These are phyloP conservation scores for Nomada fabriciana DNA, from an alignment of 2,888 invertebrate species.

Conservation along the genomic window DNA sequence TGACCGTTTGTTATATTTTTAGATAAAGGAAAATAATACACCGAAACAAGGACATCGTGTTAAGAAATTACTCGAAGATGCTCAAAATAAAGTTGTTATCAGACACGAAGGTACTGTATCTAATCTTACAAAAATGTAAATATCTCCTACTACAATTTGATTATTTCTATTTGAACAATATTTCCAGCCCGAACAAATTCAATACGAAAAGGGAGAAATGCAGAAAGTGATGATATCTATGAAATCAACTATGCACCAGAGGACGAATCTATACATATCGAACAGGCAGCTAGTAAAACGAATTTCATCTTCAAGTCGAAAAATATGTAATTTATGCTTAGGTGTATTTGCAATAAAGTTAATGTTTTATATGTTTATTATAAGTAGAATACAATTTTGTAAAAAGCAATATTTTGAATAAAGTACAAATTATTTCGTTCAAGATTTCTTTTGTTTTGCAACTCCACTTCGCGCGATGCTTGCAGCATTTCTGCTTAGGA, in stretches of 20 bases:
- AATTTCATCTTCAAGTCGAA: conserved; percentile 49
- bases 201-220: conserved; percentile 13
- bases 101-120: conserved; percentile 73
- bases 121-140: neutral
- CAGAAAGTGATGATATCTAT: conserved; percentile 18
- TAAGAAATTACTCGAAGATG: conserved; percentile 66
- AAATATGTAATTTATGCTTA: conserved; percentile 1
- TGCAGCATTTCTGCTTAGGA: no score
- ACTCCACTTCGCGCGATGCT: no score
- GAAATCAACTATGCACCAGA: conserved; percentile 60
- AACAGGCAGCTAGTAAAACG: conserved; percentile 67
- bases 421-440: conserved; percentile 13
- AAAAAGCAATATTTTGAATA: conserved; percentile 17
- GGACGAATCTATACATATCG: conserved; percentile 70
- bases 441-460: neutral
- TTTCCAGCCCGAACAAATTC: conserved; percentile 45
- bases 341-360: conserved; percentile 17
- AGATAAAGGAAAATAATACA: conserved; percentile 53
- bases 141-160: neutral
- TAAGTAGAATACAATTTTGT: neutral
- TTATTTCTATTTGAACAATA: conserved; percentile 1
- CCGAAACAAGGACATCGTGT: conserved; percentile 57
- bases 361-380: conserved; percentile 28
- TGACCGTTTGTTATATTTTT: conserved; percentile 11
- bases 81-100: conserved; percentile 75